Percentiles rank a stretch among this genome's conserved stretches.
Evolutionary conservation across 2,797 vertebrate genomes (phyloP).

Genomic region (Ambastaia sidthimunki): DNA sequence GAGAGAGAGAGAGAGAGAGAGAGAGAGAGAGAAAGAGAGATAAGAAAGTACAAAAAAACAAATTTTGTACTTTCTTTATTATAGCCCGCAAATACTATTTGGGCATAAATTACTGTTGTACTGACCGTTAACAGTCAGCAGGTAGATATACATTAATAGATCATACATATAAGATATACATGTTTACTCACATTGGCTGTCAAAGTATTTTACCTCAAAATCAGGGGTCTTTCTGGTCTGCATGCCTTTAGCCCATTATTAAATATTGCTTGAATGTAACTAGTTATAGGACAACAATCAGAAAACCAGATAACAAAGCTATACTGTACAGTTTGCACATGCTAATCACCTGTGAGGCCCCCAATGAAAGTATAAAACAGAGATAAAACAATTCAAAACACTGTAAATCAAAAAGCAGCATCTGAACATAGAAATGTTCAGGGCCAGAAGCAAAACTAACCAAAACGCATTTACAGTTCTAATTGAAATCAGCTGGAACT

Average conservation of each 20-base stretch:
- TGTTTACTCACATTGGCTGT: not conserved
- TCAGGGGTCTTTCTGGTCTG: not conserved
- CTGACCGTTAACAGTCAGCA: too few relatives aligned
- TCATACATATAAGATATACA: too few relatives aligned
- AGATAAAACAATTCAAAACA: conserved; percentile 49
- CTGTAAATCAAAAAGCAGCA: conserved; percentile 42
- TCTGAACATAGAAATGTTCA: conserved; percentile 45
- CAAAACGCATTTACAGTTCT: not conserved
- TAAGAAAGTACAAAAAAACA: not conserved
- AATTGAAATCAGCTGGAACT: not conserved
- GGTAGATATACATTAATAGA: not conserved
- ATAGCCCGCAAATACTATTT: not conserved
- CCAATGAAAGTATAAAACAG: not conserved
- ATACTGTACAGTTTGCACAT: not conserved
- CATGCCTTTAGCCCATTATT: not conserved
- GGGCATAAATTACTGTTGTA: not conserved
- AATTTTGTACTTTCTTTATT: too few relatives aligned
- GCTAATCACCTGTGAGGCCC: not conserved
- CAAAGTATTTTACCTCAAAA: not conserved
- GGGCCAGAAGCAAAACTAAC: not conserved
- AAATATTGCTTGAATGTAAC: not conserved
- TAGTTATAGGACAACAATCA: not conserved
- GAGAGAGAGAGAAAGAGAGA: too few relatives aligned
- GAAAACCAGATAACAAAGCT: not conserved
- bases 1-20: too few relatives aligned